Conservation (phyloP, 2,888 invertebrate species). For the Petrolisthes manimaculis region DNA sequence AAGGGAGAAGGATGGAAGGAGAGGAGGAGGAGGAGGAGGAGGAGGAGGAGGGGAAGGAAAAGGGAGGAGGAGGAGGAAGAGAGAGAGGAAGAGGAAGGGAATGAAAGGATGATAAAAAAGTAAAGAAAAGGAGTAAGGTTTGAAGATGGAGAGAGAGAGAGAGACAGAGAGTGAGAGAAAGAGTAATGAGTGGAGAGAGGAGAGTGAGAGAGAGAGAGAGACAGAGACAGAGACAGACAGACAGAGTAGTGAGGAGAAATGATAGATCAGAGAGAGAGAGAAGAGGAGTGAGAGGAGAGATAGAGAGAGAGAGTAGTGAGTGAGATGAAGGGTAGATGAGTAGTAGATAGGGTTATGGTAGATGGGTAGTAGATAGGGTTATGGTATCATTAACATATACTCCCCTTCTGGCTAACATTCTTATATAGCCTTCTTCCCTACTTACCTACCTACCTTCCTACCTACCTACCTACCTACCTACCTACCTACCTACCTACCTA, state of each 20-base stretch:
- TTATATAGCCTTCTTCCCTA: not conserved
- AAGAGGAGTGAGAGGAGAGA: constrained; percentile 11
- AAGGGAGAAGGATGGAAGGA: not conserved
- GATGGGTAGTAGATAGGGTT: not conserved
- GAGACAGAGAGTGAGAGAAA: not conserved
- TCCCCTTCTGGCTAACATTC: not conserved
- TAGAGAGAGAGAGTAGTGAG: not conserved
- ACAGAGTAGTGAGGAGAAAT: not conserved
- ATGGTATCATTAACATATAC: not conserved
- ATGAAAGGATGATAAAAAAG: not conserved
- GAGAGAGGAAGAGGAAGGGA: not conserved
- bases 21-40: not conserved
- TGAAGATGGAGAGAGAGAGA: not conserved
- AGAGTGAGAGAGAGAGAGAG: not conserved
- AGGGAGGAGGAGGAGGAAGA: not conserved
- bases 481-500: not conserved
- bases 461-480: not conserved
- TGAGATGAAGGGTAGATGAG: not conserved
- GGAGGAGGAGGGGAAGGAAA: not conserved
- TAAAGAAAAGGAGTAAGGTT: not conserved
- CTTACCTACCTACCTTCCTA: not conserved
- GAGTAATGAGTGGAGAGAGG: not conserved
- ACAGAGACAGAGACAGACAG: not conserved
- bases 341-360: not conserved
- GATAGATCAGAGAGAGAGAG: not conserved